Conservation (phyloP, 2,888 invertebrate genomes). For the Coelogynopora nodosa region DNA sequence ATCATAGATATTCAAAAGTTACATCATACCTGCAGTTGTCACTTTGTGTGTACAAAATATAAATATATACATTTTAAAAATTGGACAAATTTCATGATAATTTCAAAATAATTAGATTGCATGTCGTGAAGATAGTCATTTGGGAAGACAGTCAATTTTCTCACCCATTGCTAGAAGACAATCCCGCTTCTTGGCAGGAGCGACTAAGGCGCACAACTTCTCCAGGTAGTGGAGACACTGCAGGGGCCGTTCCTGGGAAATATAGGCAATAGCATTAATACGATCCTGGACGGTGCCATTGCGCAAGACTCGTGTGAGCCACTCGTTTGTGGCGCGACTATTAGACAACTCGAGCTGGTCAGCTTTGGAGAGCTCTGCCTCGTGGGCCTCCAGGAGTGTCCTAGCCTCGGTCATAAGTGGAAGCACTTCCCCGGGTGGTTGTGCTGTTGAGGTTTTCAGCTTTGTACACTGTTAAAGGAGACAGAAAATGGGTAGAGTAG, state of each 20-base stretch:
- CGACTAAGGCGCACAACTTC: not conserved
- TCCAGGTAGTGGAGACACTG: not conserved
- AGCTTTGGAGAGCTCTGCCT: not conserved
- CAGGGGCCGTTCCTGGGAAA: not conserved
- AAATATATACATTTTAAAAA: too few relatives aligned
- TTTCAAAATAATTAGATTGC: too few relatives aligned
- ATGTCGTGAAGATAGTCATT: too few relatives aligned
- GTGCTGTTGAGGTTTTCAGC: not conserved
- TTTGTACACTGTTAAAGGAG: not conserved
- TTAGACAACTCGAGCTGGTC: not conserved
- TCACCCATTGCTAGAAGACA: slow-evolving; percentile 10
- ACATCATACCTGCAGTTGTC: too few relatives aligned
- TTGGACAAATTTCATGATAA: too few relatives aligned
- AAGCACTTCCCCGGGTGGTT: not conserved
- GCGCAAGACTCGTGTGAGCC: not conserved
- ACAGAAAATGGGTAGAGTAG: too few relatives aligned
- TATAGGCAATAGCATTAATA: not conserved
- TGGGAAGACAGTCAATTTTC: too few relatives aligned
- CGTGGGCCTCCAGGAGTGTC: not conserved
- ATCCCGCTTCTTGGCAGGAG: not conserved
- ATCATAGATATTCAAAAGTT: too few relatives aligned
- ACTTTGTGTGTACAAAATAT: too few relatives aligned
- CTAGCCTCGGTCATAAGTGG: not conserved
- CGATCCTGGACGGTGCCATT: not conserved
- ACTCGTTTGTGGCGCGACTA: slow-evolving; percentile 1